A percentile compares a stretch with the other conserved stretches of the same genome.
Evolutionary conservation across 1,140 invertebrate species (phyloP).

Genomic region (Papilio machaon): DNA sequence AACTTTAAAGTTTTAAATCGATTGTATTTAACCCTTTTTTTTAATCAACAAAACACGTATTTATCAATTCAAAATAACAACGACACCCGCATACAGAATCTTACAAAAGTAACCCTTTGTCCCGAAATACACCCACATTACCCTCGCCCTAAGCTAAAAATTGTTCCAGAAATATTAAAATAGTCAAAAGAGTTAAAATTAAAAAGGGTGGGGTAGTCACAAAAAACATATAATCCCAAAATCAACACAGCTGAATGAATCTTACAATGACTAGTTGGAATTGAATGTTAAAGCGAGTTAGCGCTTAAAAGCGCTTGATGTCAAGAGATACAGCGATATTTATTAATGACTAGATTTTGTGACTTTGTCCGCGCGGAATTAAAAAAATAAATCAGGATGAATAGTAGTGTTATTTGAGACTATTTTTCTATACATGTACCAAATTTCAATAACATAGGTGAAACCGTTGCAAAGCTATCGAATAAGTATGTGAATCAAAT

Average conservation of each 20-base stretch:
- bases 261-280: slow-evolving; percentile 60
- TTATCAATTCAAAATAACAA: slow-evolving; percentile 32
- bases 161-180: slow-evolving; percentile 81
- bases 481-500: too few relatives aligned
- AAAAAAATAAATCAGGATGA: not conserved
- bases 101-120: slow-evolving; percentile 39
- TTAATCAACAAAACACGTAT: slow-evolving; percentile 30
- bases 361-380: not conserved
- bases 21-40: slow-evolving; percentile 24
- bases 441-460: too few relatives aligned
- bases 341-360: not conserved
- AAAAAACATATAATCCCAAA: slow-evolving; percentile 72
- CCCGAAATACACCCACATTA: slow-evolving; percentile 38
- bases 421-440: too few relatives aligned
- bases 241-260: slow-evolving; percentile 77
- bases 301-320: slow-evolving; percentile 40
- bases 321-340: slow-evolving; percentile 39
- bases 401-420: too few relatives aligned
- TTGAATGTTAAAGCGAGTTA: slow-evolving; percentile 39
- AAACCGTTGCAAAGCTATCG: too few relatives aligned
- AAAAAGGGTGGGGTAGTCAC: slow-evolving; percentile 69
- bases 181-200: slow-evolving; percentile 81
- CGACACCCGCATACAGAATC: slow-evolving; percentile 37
- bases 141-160: slow-evolving; percentile 72
- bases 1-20: not conserved